These are phyloP conservation scores for Nyctibius grandis DNA, from an alignment of 2,797 vertebrate species.

Conservation along the genomic window DNA sequence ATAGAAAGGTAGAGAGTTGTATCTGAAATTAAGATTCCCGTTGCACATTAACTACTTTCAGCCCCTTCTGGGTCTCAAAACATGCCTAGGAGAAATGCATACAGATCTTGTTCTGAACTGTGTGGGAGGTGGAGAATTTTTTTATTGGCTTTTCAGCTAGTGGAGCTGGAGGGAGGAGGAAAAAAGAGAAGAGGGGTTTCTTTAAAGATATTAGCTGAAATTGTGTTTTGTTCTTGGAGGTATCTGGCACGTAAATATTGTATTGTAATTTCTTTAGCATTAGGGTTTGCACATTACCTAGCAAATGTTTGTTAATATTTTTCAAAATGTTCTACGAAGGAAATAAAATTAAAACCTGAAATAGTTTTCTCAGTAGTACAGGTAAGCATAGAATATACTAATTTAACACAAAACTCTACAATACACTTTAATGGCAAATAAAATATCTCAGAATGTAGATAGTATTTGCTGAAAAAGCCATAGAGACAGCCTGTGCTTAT, in stretches of 20 bases:
- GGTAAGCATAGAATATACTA: background rate
- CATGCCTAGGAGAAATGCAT: constrained; percentile 64
- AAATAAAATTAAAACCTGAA: background rate
- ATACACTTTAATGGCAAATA: background rate
- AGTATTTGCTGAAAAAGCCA: background rate
- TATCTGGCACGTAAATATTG: background rate
- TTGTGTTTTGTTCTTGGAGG: background rate
- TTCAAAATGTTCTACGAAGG: background rate
- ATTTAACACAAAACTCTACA: background rate
- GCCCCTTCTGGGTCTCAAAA: constrained; percentile 59
- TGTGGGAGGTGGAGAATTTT: constrained; percentile 74
- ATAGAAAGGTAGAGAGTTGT: background rate
- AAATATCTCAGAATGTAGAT: background rate
- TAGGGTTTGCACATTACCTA: background rate
- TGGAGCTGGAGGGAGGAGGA: constrained; percentile 45
- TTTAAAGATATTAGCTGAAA: constrained; percentile 48
- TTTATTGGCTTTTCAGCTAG: constrained; percentile 68
- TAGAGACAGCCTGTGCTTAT: background rate
- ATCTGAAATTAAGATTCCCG: background rate
- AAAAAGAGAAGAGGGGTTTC: background rate
- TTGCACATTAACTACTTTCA: constrained; percentile 43
- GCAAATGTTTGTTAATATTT: background rate
- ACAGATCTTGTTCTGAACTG: constrained; percentile 64
- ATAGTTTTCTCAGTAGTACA: background rate
- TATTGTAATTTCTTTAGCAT: background rate